Percentiles rank a stretch among this genome's conserved stretches.
Conservation (phyloP, 2,113 vertebrate species). For the Triplophysa siluroides region DNA sequence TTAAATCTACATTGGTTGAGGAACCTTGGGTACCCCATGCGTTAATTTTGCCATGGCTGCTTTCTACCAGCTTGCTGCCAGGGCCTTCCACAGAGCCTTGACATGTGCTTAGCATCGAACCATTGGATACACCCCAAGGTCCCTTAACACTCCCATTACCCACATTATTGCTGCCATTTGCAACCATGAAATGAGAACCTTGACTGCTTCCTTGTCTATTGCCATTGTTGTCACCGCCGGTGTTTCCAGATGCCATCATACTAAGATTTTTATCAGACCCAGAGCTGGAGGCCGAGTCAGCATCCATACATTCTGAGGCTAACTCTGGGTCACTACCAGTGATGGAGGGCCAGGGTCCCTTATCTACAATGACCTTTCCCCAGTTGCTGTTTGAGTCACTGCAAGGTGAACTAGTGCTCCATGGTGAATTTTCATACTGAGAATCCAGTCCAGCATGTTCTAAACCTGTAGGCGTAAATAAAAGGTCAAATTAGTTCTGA, state of each 20-base stretch:
- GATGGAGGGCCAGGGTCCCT: conserved; percentile 85
- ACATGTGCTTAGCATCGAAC: conserved; percentile 85
- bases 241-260: conserved; percentile 76
- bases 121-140: conserved; percentile 79
- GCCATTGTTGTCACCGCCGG: conserved; percentile 81
- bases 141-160: conserved; percentile 83
- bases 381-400: conserved; percentile 90
- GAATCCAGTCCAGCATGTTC: conserved; percentile 89
- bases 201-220: conserved; percentile 79
- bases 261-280: conserved; percentile 88
- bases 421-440: conserved; percentile 94
- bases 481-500: neutral
- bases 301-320: conserved; percentile 93
- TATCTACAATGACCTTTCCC: conserved; percentile 90
- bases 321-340: conserved; percentile 87
- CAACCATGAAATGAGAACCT: conserved; percentile 76
- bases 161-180: conserved; percentile 91
- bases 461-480: conserved; percentile 76
- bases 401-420: conserved; percentile 88
- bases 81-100: conserved; percentile 80
- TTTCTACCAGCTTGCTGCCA: conserved; percentile 78
- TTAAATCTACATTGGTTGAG: conserved; percentile 88
- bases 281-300: conserved; percentile 89
- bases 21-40: conserved; percentile 85
- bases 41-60: conserved; percentile 80